Conservation (phyloP, 2,113 vertebrate genomes). For the Dunckerocampus dactyliophorus region DNA sequence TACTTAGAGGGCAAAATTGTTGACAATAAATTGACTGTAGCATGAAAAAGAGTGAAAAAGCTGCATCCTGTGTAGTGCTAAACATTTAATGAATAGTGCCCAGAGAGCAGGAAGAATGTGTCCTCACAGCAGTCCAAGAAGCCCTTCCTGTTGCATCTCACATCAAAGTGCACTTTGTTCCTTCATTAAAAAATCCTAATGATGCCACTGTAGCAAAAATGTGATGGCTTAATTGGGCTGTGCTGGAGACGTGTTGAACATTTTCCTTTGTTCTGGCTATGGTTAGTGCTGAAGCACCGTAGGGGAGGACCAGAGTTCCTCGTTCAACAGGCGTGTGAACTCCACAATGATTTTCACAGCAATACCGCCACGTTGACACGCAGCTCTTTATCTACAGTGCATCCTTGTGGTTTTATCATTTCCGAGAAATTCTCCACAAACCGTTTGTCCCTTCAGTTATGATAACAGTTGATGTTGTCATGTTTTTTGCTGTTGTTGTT, state of each 20-base stretch:
- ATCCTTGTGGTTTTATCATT: neutral
- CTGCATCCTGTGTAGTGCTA: neutral
- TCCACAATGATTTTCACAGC: neutral
- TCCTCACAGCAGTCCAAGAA: conserved; percentile 3
- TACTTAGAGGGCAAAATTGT: neutral
- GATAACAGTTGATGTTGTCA: neutral
- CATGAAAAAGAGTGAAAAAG: neutral
- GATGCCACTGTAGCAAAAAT: conserved; percentile 6
- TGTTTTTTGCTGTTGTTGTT: neutral
- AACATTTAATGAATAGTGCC: conserved; percentile 7
- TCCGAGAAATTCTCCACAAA: neutral
- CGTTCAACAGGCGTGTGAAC: neutral
- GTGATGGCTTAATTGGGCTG: conserved; percentile 8
- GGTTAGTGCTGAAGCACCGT: neutral
- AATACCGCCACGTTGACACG: neutral
- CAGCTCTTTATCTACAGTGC: neutral
- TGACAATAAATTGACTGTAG: neutral
- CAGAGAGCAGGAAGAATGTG: conserved; percentile 5
- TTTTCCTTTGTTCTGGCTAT: conserved; percentile 4
- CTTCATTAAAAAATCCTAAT: conserved; percentile 16
- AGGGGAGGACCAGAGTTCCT: neutral
- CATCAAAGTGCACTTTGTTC: conserved; percentile 21
- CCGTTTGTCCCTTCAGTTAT: neutral
- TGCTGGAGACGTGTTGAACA: conserved; percentile 5
- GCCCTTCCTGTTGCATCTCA: conserved; percentile 14